A percentile compares a stretch with the other conserved stretches of the same genome.
These are phyloP conservation scores for Propithecus perrieri DNA, from an alignment of 2,797 vertebrate species.

Conservation along the genomic window DNA sequence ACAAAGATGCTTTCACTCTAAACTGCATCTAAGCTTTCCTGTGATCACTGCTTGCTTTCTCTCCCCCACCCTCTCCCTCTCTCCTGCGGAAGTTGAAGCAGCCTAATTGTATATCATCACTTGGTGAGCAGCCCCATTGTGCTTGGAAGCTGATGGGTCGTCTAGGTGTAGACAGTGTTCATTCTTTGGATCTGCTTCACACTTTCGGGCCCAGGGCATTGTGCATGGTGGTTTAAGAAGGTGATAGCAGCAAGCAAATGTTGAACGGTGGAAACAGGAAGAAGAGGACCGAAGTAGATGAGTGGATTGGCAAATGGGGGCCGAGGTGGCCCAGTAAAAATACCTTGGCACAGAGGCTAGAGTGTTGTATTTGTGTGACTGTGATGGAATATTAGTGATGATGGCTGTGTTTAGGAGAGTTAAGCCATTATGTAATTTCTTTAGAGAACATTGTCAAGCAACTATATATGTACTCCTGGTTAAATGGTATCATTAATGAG, in stretches of 20 bases:
- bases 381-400: neutral
- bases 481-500: neutral
- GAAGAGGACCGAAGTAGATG: neutral
- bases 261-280: neutral
- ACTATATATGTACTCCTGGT: neutral
- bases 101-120: neutral
- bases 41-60: neutral
- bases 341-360: neutral
- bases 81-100: neutral
- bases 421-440: neutral
- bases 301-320: neutral
- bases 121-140: neutral
- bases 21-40: neutral
- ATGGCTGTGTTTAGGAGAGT: neutral
- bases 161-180: neutral
- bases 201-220: neutral
- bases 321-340: neutral
- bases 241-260: neutral
- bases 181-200: neutral
- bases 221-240: neutral
- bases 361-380: neutral
- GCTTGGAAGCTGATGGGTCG: neutral
- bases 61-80: too few relatives aligned
- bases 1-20: neutral
- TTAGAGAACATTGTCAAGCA: neutral